Percentiles rank a stretch among this genome's conserved stretches.
Conservation (phyloP, 2,888 invertebrate species). For the Atrina japonica region DNA sequence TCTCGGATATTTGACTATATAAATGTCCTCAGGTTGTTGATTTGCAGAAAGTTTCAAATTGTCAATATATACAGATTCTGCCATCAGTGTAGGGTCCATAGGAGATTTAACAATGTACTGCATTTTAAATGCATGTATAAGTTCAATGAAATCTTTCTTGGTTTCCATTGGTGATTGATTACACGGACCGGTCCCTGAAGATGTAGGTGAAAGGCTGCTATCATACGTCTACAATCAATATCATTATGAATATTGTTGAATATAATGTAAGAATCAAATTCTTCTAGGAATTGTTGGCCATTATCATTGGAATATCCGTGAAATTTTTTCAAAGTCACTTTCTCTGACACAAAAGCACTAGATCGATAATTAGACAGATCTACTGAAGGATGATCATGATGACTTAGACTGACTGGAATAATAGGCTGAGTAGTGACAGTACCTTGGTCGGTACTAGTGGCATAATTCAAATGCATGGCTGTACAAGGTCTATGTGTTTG, state of each 20-base stretch:
- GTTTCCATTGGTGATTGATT: not conserved
- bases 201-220: slow-evolving; percentile 36
- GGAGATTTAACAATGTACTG: not conserved
- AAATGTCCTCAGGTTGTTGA: too few relatives aligned
- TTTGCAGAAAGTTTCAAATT: too few relatives aligned
- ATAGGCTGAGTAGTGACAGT: too few relatives aligned
- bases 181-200: slow-evolving; percentile 15
- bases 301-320: slow-evolving; percentile 23
- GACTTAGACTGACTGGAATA: too few relatives aligned
- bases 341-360: too few relatives aligned
- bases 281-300: slow-evolving; percentile 17
- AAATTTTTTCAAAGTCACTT: slow-evolving; percentile 24
- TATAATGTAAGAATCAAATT: slow-evolving; percentile 21
- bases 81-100: not conserved
- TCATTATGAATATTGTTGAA: slow-evolving; percentile 20
- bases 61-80: too few relatives aligned
- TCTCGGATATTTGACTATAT: too few relatives aligned
- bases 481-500: too few relatives aligned
- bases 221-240: slow-evolving; percentile 4
- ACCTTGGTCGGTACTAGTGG: too few relatives aligned
- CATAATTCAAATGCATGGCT: too few relatives aligned
- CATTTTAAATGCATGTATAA: not conserved
- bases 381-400: too few relatives aligned
- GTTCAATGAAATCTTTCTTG: not conserved
- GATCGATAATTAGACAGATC: too few relatives aligned